Evolutionary conservation across 2,888 invertebrate species (phyloP).

Genomic region (Lacanobia wlatinum): DNA sequence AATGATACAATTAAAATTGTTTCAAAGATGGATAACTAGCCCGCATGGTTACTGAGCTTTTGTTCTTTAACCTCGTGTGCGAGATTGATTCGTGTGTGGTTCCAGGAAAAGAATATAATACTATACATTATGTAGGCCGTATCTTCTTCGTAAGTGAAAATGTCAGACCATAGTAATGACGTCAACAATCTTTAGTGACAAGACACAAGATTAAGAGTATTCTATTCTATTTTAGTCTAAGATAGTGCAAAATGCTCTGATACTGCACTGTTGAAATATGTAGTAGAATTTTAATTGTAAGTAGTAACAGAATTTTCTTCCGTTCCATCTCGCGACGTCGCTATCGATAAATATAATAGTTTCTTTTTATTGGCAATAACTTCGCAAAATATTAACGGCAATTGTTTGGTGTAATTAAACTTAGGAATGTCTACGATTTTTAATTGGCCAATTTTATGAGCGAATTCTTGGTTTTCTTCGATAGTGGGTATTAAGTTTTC

Average conservation of each 20-base stretch:
- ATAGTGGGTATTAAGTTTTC: neutral
- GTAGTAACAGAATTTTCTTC: constrained; percentile 11
- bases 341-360: constrained; percentile 14
- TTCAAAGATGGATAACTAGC: constrained; percentile 28
- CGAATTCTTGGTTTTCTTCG: constrained; percentile 10
- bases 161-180: neutral
- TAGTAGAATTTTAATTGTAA: neutral
- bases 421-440: constrained; percentile 8
- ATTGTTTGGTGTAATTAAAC: constrained; percentile 5
- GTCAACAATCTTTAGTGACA: neutral
- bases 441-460: constrained; percentile 35
- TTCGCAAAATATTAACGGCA: constrained; percentile 27
- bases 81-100: constrained; percentile 5
- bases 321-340: constrained; percentile 27
- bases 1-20: constrained; percentile 34
- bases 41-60: constrained; percentile 16
- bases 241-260: neutral
- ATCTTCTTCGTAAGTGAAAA: neutral
- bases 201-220: neutral
- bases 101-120: neutral
- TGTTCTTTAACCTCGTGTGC: constrained; percentile 9
- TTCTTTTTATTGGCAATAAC: constrained; percentile 32
- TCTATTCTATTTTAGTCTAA: no score
- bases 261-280: neutral
- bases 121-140: no score